These are phyloP conservation scores for Proterorhinus semilunaris DNA, from an alignment of 2,113 vertebrate genomes.

Conservation along the genomic window DNA sequence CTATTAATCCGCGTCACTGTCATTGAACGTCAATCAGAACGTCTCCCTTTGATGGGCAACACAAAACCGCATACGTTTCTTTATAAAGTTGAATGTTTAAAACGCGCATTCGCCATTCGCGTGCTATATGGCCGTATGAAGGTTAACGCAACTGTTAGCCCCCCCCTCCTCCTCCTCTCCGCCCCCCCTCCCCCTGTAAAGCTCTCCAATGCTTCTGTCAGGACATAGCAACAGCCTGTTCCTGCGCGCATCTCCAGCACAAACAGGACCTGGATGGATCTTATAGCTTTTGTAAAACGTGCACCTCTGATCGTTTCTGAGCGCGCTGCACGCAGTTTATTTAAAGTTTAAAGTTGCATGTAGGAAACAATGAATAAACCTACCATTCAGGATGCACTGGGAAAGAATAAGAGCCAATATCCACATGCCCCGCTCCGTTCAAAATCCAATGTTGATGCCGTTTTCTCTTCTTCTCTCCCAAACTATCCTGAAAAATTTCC, in stretches of 20 bases:
- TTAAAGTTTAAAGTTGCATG: conserved; percentile 48
- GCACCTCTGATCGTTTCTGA: not conserved
- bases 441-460: conserved; percentile 80
- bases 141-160: conserved; percentile 25
- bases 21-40: not conserved
- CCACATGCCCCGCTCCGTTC: conserved; percentile 93
- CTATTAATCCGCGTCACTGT: conserved; percentile 38
- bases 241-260: conserved; percentile 11
- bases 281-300: not conserved
- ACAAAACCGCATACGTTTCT: not conserved
- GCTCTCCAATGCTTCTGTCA: conserved; percentile 36
- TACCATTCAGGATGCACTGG: conserved; percentile 97
- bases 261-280: not conserved
- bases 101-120: conserved; percentile 5
- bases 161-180: not conserved
- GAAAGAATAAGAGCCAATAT: conserved; percentile 94
- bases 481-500: conserved; percentile 47
- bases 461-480: conserved; percentile 71
- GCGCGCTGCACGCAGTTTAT: conserved; percentile 10
- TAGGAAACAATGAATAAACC: conserved; percentile 56
- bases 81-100: not conserved
- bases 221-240: conserved; percentile 64
- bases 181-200: conserved; percentile 1
- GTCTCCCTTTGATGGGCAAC: conserved; percentile 2
- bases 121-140: not conserved